Percentiles rank a stretch among this genome's conserved stretches.
phyloP scores from a whole-genome alignment of 2,888 invertebrate species.

The Ophion costatus region DNA sequence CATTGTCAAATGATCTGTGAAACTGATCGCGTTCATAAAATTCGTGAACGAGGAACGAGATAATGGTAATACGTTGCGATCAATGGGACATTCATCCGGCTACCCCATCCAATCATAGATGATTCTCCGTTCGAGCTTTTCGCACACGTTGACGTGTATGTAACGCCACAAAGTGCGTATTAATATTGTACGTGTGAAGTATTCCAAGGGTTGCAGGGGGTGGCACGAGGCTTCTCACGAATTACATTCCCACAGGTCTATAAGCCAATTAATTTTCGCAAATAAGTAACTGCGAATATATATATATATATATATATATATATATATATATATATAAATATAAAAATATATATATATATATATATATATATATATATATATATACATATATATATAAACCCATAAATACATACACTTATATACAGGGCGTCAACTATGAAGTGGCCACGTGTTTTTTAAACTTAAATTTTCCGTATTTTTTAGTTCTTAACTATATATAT shows the following conservation, averaged over 20 bases:
- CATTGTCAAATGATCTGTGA: constrained; percentile 55
- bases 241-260: constrained; percentile 70
- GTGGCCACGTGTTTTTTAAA: too few species aligned
- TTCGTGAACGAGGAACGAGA: constrained; percentile 1
- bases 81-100: constrained; percentile 13
- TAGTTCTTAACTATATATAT: too few species aligned
- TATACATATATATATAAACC: too few species aligned
- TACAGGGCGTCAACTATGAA: too few species aligned
- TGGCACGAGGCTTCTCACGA: constrained; percentile 14
- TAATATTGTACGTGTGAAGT: constrained; percentile 14
- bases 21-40: constrained; percentile 44
- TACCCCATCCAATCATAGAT: not conserved
- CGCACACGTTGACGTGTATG: not conserved
- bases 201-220: not conserved
- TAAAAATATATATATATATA: too few species aligned
- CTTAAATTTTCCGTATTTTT: too few species aligned
- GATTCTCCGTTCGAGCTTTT: constrained; percentile 16
- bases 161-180: not conserved
- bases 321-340: too few species aligned
- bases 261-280: constrained; percentile 81
- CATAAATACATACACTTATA: too few species aligned
- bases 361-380: too few species aligned
- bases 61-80: constrained; percentile 23
- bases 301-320: too few species aligned
- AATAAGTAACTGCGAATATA: constrained; percentile 74